These are phyloP conservation scores for Trisateles emortualis DNA, from an alignment of 2,888 invertebrate species.

Conservation along the genomic window DNA sequence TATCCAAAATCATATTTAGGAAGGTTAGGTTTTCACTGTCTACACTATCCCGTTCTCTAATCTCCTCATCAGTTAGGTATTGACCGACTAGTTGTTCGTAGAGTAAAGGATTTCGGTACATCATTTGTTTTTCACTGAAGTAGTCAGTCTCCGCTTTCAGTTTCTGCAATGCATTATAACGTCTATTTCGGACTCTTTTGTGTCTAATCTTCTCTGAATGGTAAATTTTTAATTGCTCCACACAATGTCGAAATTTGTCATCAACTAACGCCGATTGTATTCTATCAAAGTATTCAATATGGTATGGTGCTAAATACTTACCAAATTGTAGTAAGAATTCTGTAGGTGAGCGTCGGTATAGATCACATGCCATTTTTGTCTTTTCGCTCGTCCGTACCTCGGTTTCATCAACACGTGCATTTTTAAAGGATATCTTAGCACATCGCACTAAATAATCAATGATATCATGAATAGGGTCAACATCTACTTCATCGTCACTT, in stretches of 20 bases:
- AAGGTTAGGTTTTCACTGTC: conserved; percentile 88
- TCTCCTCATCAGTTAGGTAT: conserved; percentile 93
- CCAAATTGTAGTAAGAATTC: conserved; percentile 93
- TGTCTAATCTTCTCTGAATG: conserved; percentile 82
- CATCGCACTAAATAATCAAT: conserved; percentile 88
- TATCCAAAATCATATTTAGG: conserved; percentile 92
- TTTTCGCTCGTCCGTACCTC: conserved; percentile 91
- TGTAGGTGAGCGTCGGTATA: conserved; percentile 89
- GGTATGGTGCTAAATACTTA: conserved; percentile 88
- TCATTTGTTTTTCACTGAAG: conserved; percentile 97
- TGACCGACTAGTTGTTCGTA: conserved; percentile 97
- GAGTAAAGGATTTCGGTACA: conserved; percentile 94
- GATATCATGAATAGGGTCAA: conserved; percentile 85
- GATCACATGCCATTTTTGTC: conserved; percentile 88
- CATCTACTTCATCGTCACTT: conserved; percentile 48
- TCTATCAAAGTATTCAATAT: conserved; percentile 90
- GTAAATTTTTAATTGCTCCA: conserved; percentile 88
- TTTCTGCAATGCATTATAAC: conserved; percentile 93
- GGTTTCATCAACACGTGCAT: conserved; percentile 92
- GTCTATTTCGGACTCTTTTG: conserved; percentile 91
- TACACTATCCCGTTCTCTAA: conserved; percentile 87
- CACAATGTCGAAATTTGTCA: conserved; percentile 88
- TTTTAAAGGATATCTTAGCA: conserved; percentile 91
- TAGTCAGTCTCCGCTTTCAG: conserved; percentile 91
- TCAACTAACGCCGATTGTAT: conserved; percentile 47